Percentiles rank a stretch among this genome's conserved stretches.
phyloP scores from a whole-genome alignment of 2,888 invertebrate genomes.

The Subacronicta megacephala region DNA sequence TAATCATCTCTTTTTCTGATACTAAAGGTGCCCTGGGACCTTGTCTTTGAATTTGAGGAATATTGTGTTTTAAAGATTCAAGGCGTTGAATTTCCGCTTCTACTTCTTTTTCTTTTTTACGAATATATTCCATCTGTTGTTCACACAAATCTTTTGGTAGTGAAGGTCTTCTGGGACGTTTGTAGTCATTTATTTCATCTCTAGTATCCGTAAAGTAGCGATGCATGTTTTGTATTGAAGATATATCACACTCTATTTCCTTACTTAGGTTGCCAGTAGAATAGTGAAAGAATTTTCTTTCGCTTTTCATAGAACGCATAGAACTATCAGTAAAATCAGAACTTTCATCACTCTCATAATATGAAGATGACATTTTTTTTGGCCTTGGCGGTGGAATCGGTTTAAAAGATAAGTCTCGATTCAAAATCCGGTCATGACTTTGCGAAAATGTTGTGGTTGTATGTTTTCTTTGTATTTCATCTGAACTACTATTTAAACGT shows the following conservation, averaged over 20 bases:
- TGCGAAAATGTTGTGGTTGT: slow-evolving; percentile 48
- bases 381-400: slow-evolving; percentile 83
- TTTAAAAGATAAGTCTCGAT: slow-evolving; percentile 65
- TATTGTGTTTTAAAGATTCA: slow-evolving; percentile 82
- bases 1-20: slow-evolving; percentile 72
- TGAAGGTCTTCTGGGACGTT: slow-evolving; percentile 86
- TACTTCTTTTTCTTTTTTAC: slow-evolving; percentile 92
- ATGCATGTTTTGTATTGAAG: slow-evolving; percentile 85
- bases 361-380: slow-evolving; percentile 76
- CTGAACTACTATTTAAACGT: slow-evolving; percentile 61
- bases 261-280: slow-evolving; percentile 84
- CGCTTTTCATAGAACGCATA: slow-evolving; percentile 76
- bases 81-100: slow-evolving; percentile 91
- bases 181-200: slow-evolving; percentile 61
- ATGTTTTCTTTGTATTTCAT: slow-evolving; percentile 60
- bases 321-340: slow-evolving; percentile 81
- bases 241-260: slow-evolving; percentile 85
- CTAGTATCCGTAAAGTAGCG: slow-evolving; percentile 73
- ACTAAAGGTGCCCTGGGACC: slow-evolving; percentile 81
- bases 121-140: slow-evolving; percentile 91
- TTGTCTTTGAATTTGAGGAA: slow-evolving; percentile 56
- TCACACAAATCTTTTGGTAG: slow-evolving; percentile 91
- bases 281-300: slow-evolving; percentile 81
- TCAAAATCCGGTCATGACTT: slow-evolving; percentile 36
- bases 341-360: slow-evolving; percentile 84